Conservation (phyloP, 2,888 invertebrate species). For the Trimorus sp. region DNA sequence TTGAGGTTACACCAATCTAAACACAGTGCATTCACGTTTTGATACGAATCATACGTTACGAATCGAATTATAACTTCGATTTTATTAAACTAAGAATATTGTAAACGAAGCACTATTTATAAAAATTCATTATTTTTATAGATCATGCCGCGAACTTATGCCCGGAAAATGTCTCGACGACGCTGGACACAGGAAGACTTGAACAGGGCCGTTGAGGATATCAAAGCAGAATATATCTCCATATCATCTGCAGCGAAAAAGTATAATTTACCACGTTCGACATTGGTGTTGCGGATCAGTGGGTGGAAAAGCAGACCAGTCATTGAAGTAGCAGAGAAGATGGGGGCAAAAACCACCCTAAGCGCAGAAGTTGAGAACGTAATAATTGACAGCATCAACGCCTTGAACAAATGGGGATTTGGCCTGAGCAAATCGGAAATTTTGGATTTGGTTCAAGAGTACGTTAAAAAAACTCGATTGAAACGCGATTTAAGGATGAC, state of each 20-base stretch:
- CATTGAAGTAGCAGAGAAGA: not conserved
- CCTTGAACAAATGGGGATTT: slow-evolving; percentile 28
- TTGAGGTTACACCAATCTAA: not conserved
- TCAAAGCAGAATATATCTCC: not conserved
- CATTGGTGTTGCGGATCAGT: slow-evolving; percentile 5
- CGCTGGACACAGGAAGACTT: slow-evolving; percentile 2
- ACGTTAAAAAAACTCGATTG: slow-evolving; percentile 8
- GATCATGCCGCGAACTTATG: too few relatives aligned
- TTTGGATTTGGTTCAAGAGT: slow-evolving; percentile 16
- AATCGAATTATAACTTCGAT: too few relatives aligned
- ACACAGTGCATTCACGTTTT: too few relatives aligned
- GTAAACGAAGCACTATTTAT: too few relatives aligned
- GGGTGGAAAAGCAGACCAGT: slow-evolving; percentile 11
- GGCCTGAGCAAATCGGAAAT: slow-evolving; percentile 22
- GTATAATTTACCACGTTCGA: slow-evolving; percentile 10
- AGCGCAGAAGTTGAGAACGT: not conserved
- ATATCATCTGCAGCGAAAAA: slow-evolving; percentile 1
- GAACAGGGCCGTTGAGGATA: not conserved
- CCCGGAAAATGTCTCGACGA: too few relatives aligned
- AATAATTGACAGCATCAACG: slow-evolving; percentile 8
- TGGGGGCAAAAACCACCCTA: slow-evolving; percentile 1
- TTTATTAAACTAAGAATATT: too few relatives aligned
- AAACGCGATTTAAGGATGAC: slow-evolving; percentile 24
- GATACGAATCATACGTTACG: too few relatives aligned
- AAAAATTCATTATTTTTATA: too few relatives aligned